Percentiles rank a stretch among this genome's conserved stretches.
These are phyloP conservation scores for Barypeithes pellucidus DNA, from an alignment of 2,888 invertebrate species.

Conservation along the genomic window DNA sequence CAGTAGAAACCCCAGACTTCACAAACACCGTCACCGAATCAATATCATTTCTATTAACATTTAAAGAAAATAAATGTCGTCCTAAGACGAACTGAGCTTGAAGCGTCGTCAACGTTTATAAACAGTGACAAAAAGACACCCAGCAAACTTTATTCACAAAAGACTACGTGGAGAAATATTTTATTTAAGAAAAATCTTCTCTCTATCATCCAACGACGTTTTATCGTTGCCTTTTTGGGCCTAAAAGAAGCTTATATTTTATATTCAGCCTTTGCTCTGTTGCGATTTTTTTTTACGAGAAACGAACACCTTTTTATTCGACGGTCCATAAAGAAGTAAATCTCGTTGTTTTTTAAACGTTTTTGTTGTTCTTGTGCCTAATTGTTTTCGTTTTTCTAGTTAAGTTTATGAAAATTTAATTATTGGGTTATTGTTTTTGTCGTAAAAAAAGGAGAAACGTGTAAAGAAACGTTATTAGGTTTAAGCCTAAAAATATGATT, in stretches of 20 bases:
- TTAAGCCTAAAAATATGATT: background rate
- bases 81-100: background rate
- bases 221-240: conserved; percentile 13
- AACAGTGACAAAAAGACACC: background rate
- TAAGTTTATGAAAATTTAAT: conserved; percentile 13
- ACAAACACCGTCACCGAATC: no score
- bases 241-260: conserved; percentile 12
- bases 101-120: background rate
- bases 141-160: background rate
- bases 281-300: conserved; percentile 21
- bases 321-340: conserved; percentile 14
- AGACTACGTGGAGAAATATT: background rate
- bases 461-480: background rate
- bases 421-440: background rate
- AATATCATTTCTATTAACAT: no score
- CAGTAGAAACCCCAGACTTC: no score
- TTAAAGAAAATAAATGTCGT: no score
- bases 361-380: background rate
- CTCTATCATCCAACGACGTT: conserved; percentile 29
- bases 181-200: conserved; percentile 18
- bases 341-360: conserved; percentile 8
- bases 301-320: conserved; percentile 25
- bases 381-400: conserved; percentile 8
- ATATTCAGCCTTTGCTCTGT: conserved; percentile 22
- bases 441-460: background rate